phyloP scores from a whole-genome alignment of 1,140 invertebrate species.

The Glossosoma conforme region DNA sequence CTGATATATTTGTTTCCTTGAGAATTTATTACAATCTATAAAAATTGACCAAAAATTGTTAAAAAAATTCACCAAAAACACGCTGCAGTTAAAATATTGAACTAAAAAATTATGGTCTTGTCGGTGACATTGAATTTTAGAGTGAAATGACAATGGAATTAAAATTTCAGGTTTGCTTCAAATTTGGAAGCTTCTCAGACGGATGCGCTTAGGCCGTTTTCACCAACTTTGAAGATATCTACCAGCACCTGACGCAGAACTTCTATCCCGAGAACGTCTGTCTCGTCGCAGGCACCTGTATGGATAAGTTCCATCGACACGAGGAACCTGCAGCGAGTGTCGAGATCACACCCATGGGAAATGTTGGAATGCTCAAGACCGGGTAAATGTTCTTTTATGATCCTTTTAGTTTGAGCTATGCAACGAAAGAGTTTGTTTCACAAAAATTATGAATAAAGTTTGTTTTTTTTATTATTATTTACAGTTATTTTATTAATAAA shows the following conservation, averaged over 20 bases:
- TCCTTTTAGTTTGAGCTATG: not conserved
- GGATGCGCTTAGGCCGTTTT: slow-evolving; percentile 68
- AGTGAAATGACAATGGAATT: no score
- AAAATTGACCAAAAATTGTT: no score
- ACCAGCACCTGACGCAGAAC: slow-evolving; percentile 55
- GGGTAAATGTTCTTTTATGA: slow-evolving; percentile 28
- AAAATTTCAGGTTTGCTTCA: slow-evolving; percentile 60
- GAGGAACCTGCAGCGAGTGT: slow-evolving; percentile 50
- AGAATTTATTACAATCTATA: no score
- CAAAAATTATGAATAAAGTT: no score
- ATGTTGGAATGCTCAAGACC: slow-evolving; percentile 49
- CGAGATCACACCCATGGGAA: slow-evolving; percentile 53
- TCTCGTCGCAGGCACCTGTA: slow-evolving; percentile 69
- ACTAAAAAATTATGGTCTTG: no score
- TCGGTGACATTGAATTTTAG: no score
- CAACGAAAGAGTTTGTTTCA: no score
- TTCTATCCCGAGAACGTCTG: slow-evolving; percentile 64
- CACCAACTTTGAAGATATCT: slow-evolving; percentile 66
- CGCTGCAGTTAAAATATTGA: no score
- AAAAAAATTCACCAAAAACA: no score
- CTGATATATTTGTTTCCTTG: no score
- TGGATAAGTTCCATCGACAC: slow-evolving; percentile 59
- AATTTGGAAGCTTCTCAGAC: slow-evolving; percentile 67
- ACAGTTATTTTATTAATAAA: no score
- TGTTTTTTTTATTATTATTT: no score